Percentiles rank a stretch among this genome's conserved stretches.
Conservation (phyloP, 2,113 vertebrate species). For the Pedionomus torquatus region DNA sequence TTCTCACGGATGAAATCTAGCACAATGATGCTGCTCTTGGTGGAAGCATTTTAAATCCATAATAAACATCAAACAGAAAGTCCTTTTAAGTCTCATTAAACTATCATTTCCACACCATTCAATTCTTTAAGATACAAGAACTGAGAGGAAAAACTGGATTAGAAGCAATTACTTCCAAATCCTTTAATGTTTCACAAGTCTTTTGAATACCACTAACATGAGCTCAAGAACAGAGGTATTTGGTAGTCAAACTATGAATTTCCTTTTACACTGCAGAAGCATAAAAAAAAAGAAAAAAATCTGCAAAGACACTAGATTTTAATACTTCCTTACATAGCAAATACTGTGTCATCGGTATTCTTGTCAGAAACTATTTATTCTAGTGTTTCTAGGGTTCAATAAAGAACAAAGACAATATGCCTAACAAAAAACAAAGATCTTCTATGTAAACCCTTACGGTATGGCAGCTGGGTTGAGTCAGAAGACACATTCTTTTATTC, state of each 20-base stretch:
- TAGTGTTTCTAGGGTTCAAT: not conserved
- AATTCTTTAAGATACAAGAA: not conserved
- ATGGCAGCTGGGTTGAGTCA: not conserved
- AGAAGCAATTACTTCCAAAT: not conserved
- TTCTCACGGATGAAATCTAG: not conserved
- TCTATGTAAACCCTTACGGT: not conserved
- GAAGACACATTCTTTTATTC: not conserved
- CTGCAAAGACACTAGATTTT: not conserved
- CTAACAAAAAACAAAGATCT: not conserved
- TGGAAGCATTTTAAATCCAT: not conserved
- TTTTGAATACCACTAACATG: not conserved
- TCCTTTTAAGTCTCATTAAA: not conserved
- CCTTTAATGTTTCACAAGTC: not conserved
- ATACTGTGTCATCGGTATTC: not conserved
- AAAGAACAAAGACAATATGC: not conserved
- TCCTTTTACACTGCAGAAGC: not conserved
- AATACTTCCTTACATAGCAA: not conserved
- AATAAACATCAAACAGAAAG: not conserved
- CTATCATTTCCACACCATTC: not conserved
- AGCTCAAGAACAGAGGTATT: not conserved
- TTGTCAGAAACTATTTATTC: not conserved
- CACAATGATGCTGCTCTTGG: fast-evolving
- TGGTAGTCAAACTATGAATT: not conserved
- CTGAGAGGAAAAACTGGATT: not conserved
- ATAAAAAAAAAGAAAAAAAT: not conserved